Evolutionary conservation across 2,888 invertebrate genomes (phyloP).

Genomic region (Heliconius erato): DNA sequence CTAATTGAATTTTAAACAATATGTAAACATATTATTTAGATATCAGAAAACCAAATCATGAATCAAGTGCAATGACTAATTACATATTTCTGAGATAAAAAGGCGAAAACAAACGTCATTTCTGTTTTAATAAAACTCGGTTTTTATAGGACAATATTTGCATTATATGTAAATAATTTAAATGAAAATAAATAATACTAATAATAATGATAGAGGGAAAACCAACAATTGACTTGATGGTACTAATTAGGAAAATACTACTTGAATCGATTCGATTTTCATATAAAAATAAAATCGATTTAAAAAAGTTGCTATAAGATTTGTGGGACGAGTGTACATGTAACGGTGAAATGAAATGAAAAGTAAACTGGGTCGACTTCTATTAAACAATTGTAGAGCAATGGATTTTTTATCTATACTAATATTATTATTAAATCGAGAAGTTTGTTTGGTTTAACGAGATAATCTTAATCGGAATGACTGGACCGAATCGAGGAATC

Average conservation of each 20-base stretch:
- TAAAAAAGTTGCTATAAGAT: neutral
- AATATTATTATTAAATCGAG: neutral
- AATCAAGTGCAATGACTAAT: neutral
- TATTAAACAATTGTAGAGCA: neutral
- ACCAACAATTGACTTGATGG: neutral
- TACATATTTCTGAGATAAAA: neutral
- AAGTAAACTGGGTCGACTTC: constrained; percentile 12
- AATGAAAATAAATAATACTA: neutral
- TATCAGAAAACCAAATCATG: neutral
- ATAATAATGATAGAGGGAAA: neutral
- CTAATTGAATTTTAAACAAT: neutral
- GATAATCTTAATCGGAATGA: neutral
- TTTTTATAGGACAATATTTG: neutral
- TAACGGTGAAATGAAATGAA: constrained; percentile 27
- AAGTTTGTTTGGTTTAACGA: neutral
- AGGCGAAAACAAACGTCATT: neutral
- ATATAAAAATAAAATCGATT: neutral
- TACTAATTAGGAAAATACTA: too few relatives aligned
- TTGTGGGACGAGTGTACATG: constrained; percentile 5
- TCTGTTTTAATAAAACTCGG: neutral
- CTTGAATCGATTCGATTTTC: too few relatives aligned
- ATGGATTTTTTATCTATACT: neutral
- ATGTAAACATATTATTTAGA: too few relatives aligned
- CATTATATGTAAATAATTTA: neutral
- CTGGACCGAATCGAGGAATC: neutral